Conservation (phyloP, 2,113 vertebrate species). For the Scolopax mira region DNA sequence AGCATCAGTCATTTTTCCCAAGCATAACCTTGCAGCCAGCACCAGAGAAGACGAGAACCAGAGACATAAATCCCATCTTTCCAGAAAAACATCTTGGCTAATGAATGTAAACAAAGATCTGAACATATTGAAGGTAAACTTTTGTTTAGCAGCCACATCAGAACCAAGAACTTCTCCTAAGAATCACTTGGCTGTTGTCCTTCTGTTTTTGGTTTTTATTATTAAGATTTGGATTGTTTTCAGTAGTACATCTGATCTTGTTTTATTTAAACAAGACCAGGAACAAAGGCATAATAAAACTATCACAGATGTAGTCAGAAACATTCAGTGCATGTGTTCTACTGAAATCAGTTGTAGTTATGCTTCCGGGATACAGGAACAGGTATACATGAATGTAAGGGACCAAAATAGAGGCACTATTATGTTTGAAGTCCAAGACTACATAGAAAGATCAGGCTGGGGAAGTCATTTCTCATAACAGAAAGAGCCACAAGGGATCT, state of each 20-base stretch:
- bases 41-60: not conserved
- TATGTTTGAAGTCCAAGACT: not conserved
- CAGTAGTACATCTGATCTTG: too few species aligned
- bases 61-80: not conserved
- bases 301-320: not conserved
- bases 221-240: not conserved
- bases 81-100: not conserved
- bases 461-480: not conserved
- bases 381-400: not conserved
- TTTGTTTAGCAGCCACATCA: not conserved
- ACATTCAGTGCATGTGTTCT: not conserved
- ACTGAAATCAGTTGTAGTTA: not conserved
- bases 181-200: not conserved
- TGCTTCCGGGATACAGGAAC: not conserved
- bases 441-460: fast-evolving
- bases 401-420: not conserved
- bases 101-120: not conserved
- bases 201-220: not conserved
- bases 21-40: not conserved
- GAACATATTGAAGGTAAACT: not conserved
- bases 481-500: not conserved
- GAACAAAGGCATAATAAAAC: not conserved
- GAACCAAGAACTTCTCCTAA: not conserved
- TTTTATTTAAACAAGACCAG: not conserved
- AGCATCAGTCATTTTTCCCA: not conserved